phyloP scores from a whole-genome alignment of 2,113 vertebrate genomes.

The Petrocephalus zakoni region DNA sequence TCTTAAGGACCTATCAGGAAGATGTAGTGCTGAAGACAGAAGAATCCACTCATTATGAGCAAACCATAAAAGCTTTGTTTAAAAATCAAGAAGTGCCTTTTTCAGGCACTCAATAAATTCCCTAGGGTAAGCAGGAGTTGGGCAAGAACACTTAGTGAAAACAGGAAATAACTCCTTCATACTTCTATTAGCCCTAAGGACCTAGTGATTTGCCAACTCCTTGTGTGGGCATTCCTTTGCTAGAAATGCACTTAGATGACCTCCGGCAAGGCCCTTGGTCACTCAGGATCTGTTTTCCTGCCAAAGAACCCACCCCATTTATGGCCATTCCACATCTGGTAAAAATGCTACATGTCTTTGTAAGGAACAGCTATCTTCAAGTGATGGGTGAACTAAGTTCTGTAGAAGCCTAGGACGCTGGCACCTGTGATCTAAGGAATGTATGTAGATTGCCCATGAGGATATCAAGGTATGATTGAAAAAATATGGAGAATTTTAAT shows the following conservation, averaged over 20 bases:
- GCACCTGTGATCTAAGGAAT: not conserved
- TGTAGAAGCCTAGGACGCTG: not conserved
- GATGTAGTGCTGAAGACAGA: not conserved
- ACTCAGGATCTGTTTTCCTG: constrained; percentile 10
- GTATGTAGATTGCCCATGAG: not conserved
- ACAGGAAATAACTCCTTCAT: constrained; percentile 23
- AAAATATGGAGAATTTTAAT: not conserved
- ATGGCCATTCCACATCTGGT: not conserved
- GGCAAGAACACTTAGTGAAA: constrained; percentile 13
- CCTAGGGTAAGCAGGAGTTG: not conserved
- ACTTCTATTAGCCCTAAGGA: constrained; percentile 11
- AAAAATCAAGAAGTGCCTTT: constrained; percentile 2
- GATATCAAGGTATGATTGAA: not conserved
- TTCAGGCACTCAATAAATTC: constrained; percentile 1
- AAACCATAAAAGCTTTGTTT: constrained; percentile 1
- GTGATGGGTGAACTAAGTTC: not conserved
- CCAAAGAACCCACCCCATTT: not conserved
- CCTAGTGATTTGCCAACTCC: not conserved
- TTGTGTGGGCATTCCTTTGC: constrained; percentile 26
- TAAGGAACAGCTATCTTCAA: not conserved
- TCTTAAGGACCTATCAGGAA: not conserved
- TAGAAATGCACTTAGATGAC: not conserved
- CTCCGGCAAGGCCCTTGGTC: not conserved
- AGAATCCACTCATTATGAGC: not conserved
- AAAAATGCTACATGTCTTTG: not conserved